Evolutionary conservation across 2,113 vertebrate genomes (phyloP), one percentile per base, ranked within the genome.

Genomic region (Numenius arquata): DNA sequence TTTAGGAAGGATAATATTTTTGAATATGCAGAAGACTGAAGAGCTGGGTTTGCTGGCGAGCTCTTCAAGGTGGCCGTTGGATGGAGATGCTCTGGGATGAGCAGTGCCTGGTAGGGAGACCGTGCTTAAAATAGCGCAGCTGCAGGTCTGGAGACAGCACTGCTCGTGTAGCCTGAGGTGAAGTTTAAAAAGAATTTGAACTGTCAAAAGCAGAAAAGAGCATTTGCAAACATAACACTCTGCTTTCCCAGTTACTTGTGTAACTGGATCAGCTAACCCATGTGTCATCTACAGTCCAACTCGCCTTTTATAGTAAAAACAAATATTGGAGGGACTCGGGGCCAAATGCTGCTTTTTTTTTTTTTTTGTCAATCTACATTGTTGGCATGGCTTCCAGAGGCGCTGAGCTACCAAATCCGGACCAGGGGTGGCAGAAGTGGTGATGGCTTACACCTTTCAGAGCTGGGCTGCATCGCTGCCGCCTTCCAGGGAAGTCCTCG

Each of bases 1-100:
- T 76, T 26, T 47, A 98, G 98, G 98, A 97, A 70, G 29, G 97
- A 93, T 65, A 96, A 97, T 27, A 22, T 26, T 58, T 97, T 96
- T 40, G 93, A 97, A 70, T 96, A 85, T 23, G 87, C 98, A 56
- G 97, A 95, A 27, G 98, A 98, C 26, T 96, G 95, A 65, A 84
- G 62, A 13, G 97, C 97, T 38, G 98, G 97, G 55, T 94, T 98
- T 82, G 34, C 87, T 34, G 61, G 90, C 6, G 40, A 95, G 41
- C 98, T 97, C 53, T 96, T 98, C 18, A 95, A 88, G 76, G 93
- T 78, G 13, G 97, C 97, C 22, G 86, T 95, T 30, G 98, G 98
- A 11, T 97, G 88, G 96, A 97, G 94, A 85, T 98, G 66, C 98
- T 97, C 71, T 68, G 66, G 41, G 98, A 96, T 6, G 90, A 98